Conservation (phyloP, 2,113 vertebrate genomes). For the Albula glossodonta region DNA sequence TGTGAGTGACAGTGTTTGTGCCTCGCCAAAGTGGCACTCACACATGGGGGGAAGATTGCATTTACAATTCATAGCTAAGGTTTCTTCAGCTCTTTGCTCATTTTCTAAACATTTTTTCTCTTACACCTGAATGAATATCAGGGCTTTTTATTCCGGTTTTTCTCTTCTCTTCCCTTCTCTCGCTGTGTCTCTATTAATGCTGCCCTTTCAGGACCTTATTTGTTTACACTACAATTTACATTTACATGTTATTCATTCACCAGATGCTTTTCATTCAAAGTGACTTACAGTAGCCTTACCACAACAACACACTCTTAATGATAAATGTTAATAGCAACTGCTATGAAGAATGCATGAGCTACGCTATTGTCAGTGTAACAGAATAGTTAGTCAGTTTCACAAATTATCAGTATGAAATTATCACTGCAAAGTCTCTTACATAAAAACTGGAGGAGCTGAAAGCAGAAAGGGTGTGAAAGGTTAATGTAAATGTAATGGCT, state of each 20-base stretch:
- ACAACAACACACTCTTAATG: conserved; percentile 10
- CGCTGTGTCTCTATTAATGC: too few species aligned
- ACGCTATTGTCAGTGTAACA: neutral
- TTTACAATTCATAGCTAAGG: neutral
- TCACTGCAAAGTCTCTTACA: neutral
- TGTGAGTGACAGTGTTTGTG: neutral
- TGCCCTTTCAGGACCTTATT: conserved; percentile 5
- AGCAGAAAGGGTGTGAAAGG: neutral
- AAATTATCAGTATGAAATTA: neutral
- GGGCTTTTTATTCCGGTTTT: neutral
- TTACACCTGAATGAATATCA: neutral
- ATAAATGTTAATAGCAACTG: conserved; percentile 11
- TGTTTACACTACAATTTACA: neutral
- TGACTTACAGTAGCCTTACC: neutral
- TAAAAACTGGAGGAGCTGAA: neutral
- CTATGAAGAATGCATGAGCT: conserved; percentile 4
- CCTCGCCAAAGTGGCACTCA: neutral
- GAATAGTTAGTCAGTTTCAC: neutral
- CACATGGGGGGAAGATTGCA: neutral
- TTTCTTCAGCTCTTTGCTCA: conserved; percentile 1
- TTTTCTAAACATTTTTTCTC: conserved; percentile 4
- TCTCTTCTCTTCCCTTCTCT: neutral
- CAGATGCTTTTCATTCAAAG: too few species aligned
- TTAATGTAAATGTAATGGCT: neutral
- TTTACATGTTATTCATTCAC: too few species aligned